Percentiles rank a stretch among this genome's conserved stretches.
Conservation (phyloP, 2,113 vertebrate genomes). For the Tyto alba region DNA sequence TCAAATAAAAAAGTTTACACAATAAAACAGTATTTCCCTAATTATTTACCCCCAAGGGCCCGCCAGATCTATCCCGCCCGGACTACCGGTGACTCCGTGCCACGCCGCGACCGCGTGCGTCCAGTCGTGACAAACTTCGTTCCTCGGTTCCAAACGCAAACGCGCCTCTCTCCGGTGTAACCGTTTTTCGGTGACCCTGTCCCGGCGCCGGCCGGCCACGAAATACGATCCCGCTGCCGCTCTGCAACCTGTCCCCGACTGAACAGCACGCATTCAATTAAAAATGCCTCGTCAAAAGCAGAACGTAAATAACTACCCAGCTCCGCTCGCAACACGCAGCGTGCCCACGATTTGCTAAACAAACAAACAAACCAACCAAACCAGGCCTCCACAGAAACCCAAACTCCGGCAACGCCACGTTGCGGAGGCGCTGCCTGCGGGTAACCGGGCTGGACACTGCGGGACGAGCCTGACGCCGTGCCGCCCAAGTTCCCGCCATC, state of each 20-base stretch:
- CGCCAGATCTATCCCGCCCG: rapidly evolving
- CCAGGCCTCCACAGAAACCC: background rate
- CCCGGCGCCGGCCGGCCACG: background rate
- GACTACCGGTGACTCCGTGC: background rate
- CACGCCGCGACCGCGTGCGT: background rate
- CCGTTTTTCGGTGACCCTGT: background rate
- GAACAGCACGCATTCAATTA: rapidly evolving
- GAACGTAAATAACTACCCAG: rapidly evolving
- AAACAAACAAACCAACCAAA: background rate
- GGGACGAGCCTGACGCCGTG: rapidly evolving
- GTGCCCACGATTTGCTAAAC: background rate
- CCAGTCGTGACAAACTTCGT: background rate
- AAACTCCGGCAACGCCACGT: background rate
- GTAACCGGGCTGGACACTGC: background rate
- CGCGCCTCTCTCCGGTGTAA: background rate
- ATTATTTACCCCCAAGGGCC: background rate
- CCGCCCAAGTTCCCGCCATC: rapidly evolving
- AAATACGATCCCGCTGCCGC: background rate
- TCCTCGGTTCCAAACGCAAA: background rate
- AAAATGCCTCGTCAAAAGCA: background rate
- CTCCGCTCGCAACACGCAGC: background rate
- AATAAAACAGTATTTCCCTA: background rate
- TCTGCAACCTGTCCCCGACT: background rate
- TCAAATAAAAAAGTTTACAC: background rate
- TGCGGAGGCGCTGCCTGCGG: background rate